Percentiles rank a stretch among this genome's conserved stretches.
Evolutionary conservation across 1,140 invertebrate genomes (phyloP).

Genomic region (Amphibalanus amphitrite): DNA sequence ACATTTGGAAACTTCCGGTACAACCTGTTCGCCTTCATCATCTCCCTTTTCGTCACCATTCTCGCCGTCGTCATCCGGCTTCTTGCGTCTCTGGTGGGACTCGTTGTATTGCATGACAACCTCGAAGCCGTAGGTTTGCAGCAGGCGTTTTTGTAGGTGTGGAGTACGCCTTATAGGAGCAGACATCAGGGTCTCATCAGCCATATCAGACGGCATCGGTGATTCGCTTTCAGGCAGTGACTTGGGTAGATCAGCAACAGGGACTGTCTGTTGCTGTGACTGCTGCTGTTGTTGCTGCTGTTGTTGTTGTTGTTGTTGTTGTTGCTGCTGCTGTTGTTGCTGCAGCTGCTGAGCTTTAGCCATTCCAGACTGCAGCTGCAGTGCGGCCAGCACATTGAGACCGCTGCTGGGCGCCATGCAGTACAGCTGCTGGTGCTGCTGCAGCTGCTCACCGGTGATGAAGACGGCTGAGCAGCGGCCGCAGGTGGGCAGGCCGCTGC

Average conservation of each 20-base stretch:
- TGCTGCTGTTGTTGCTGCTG: too few relatives aligned
- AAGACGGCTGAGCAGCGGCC: slow-evolving; percentile 19
- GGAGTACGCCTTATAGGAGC: slow-evolving; percentile 18
- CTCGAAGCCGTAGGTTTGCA: slow-evolving; percentile 19
- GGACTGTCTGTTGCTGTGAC: too few relatives aligned
- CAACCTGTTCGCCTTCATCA: slow-evolving; percentile 20
- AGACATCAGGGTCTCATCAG: too few relatives aligned
- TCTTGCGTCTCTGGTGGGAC: slow-evolving; percentile 7
- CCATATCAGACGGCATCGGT: too few relatives aligned
- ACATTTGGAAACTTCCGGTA: slow-evolving; percentile 50
- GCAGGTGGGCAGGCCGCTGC: slow-evolving; percentile 1
- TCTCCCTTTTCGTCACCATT: slow-evolving; percentile 13
- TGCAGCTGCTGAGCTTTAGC: too few relatives aligned
- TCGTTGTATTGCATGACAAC: slow-evolving; percentile 13
- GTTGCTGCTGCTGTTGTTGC: too few relatives aligned
- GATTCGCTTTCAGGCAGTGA: too few relatives aligned
- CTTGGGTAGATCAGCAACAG: too few relatives aligned
- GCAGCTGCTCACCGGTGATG: slow-evolving; percentile 13
- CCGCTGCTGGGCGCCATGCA: too few relatives aligned
- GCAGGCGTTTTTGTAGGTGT: slow-evolving; percentile 18
- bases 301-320: too few relatives aligned
- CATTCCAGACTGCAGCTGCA: too few relatives aligned
- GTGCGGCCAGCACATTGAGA: too few relatives aligned
- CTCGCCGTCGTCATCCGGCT: slow-evolving; percentile 11
- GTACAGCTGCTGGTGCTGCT: slow-evolving; percentile 12